Evolutionary conservation across 2,888 invertebrate genomes (phyloP), one percentile per base, ranked within the genome.

Genomic region (Lepidonotus clava): DNA sequence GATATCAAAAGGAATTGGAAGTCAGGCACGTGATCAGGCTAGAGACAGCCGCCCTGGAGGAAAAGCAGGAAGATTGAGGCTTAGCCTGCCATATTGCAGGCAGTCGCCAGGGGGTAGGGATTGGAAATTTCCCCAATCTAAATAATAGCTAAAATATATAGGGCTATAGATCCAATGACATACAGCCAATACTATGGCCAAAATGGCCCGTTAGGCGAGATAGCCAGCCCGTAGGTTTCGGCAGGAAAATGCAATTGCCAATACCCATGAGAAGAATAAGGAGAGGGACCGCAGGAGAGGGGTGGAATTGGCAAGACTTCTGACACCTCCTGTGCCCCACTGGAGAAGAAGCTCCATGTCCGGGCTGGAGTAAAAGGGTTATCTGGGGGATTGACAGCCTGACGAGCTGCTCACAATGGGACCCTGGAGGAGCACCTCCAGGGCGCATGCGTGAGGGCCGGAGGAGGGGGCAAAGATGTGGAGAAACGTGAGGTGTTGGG

Each of bases 1-100:
- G 61, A 61, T 61, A 61, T 61, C 61, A 61, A 61, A 61, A 61
- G 61, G 61, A 61, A 61, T 61, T 61, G 61, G 61, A 61, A 61
- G 61, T 61, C 61, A n/a, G 24, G 61, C 28, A 61, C 61, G 61
- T 28, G 61, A 28, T 61, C 61, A 32, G 61, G 11, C 28, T 61
- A 61, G 61, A 24, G 2, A 11, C 28, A 61, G 18, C 53, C 18
- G 61, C 61, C 61, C 28, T 24, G 28, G 61, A 24, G 61, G 61
- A 4, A 61, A 61, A 0, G 61, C 28, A 11, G 24, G 61, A 14
- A 61, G 61, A 61, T 8, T 61, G 61, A 32, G 28, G 14, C 61
- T 61, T n/a, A 28, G 61, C 24, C 24, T 28, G 61, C 28, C 61
- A 61, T 0, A 61, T 11, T n/a, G 61, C 5, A 5, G 28, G 11